Base-by-base conservation (phyloP, 1,140 invertebrate species). In the Parapsyche elsis region DNA sequence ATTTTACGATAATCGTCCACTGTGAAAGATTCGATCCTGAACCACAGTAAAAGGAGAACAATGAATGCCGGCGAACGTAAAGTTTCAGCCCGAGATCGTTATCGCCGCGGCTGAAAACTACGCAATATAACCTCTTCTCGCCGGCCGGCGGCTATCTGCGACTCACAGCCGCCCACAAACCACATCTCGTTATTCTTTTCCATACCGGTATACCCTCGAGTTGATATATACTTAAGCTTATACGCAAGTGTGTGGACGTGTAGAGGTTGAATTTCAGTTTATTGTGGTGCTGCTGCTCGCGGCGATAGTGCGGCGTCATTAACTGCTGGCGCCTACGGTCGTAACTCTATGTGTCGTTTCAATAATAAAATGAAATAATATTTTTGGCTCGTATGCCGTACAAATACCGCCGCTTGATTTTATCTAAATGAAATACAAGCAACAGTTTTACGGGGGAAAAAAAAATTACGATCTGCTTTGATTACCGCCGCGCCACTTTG, bases 101-200 rank as follows among this genome's bases (percentile, higher is more conserved):
- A 80, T 82, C 81, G 75, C 74, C 67, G 12, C 12, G 53, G 19
- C 61, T 74, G 81, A 78, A 80, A 80, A 80, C 73, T 76, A 78
- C 81, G 81, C 79, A 78, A 67, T 82, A 80, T 82, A 80, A 82
- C 71, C 79, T 77, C 73, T 70, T 74, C 46, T 9, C n/a, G 71
- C 64, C 71, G 78, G 44, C 59, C 74, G 16, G 16, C 9, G 76
- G 76, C 77, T 78, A 78, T 78, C 64, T 57, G 77, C 45, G 67
- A 26, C 80, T 78, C 80, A 77, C 76, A 71, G 49, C 30, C 30
- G 30, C 16, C 49, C n/a, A 59, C 80, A 30, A 75, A 10, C 71
- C 19, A 45, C 67, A 38, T 38, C 30, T 67, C 64, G 24, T 67
- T 67, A 67, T 67, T 67, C 24, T 67, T 67, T 30, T 21, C 7